Conservation (phyloP, 2,888 invertebrate genomes). For the Ectemnius cavifrons region DNA sequence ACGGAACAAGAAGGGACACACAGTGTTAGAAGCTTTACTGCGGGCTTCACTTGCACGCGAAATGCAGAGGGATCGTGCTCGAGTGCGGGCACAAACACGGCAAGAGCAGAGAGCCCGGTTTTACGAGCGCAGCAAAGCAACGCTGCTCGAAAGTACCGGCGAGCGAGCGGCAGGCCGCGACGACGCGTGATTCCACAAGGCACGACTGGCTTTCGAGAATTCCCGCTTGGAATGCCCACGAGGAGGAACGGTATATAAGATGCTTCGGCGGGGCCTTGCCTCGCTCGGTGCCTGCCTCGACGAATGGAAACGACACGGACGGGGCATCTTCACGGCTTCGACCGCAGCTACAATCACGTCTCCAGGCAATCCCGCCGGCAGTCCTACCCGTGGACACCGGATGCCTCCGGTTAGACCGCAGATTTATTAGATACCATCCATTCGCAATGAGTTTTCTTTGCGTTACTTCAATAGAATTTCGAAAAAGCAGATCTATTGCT, state of each 20-base stretch:
- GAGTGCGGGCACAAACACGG: conserved; percentile 40
- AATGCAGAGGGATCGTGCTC: conserved; percentile 44
- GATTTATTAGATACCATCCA: too few relatives aligned
- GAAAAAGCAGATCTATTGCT: too few relatives aligned
- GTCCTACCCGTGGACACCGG: too few relatives aligned
- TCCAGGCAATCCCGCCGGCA: conserved; percentile 9
- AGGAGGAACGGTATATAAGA: conserved; percentile 69
- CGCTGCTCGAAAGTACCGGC: conserved; percentile 51
- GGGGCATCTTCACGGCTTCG: conserved; percentile 62
- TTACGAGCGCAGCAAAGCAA: conserved; percentile 47
- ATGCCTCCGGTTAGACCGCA: too few relatives aligned
- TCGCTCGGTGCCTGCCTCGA: conserved; percentile 49
- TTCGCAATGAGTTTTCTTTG: too few relatives aligned
- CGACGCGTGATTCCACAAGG: conserved; percentile 64
- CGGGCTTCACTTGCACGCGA: conserved; percentile 36
- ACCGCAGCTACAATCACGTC: conserved; percentile 58
- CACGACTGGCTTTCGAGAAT: conserved; percentile 71
- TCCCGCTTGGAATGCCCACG: conserved; percentile 72
- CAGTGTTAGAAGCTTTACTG: not conserved
- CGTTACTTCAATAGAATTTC: too few relatives aligned
- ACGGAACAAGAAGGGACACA: not conserved
- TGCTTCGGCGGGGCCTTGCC: conserved; percentile 47
- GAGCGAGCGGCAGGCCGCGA: conserved; percentile 51
- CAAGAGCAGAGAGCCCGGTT: conserved; percentile 44
- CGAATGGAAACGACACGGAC: conserved; percentile 57